A percentile compares a stretch with the other conserved stretches of the same genome.
These are phyloP conservation scores for Thomomys bottae DNA, from an alignment of 2,113 vertebrate genomes.

Conservation along the genomic window DNA sequence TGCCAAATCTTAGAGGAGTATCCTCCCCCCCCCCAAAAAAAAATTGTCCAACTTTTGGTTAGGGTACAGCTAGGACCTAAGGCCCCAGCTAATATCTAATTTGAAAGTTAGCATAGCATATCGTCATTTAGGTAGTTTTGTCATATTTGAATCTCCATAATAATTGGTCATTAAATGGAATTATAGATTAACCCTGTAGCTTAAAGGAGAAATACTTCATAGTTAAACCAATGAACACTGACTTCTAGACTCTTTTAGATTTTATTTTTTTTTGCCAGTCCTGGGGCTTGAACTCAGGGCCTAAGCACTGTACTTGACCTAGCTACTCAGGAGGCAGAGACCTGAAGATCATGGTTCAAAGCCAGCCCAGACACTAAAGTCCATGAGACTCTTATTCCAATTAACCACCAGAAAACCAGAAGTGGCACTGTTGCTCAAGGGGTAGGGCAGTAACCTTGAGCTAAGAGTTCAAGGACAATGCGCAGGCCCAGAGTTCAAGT, in stretches of 20 bases:
- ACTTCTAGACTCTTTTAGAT: not conserved
- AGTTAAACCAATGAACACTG: not conserved
- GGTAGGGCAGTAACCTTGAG: no score
- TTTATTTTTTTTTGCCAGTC: not conserved
- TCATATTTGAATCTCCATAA: not conserved
- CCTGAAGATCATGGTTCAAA: no score
- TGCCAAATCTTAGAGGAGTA: not conserved
- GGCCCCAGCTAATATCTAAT: not conserved
- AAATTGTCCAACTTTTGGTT: not conserved
- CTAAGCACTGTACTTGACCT: no score
- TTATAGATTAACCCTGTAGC: not conserved
- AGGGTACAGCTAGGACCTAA: not conserved
- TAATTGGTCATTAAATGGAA: not conserved
- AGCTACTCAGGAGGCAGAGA: no score
- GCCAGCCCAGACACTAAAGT: no score
- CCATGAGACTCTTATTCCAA: no score
- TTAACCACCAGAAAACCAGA: no score
- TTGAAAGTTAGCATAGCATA: not conserved
- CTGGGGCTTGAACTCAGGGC: no score
- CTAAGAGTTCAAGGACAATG: no score
- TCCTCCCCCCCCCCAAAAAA: constrained; percentile 10
- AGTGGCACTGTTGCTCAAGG: no score
- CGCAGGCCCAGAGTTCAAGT: no score
- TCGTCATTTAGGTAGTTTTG: not conserved
- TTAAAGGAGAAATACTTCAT: not conserved